phyloP scores from a whole-genome alignment of 2,113 vertebrate genomes.

The Cyrtonyx montezumae region DNA sequence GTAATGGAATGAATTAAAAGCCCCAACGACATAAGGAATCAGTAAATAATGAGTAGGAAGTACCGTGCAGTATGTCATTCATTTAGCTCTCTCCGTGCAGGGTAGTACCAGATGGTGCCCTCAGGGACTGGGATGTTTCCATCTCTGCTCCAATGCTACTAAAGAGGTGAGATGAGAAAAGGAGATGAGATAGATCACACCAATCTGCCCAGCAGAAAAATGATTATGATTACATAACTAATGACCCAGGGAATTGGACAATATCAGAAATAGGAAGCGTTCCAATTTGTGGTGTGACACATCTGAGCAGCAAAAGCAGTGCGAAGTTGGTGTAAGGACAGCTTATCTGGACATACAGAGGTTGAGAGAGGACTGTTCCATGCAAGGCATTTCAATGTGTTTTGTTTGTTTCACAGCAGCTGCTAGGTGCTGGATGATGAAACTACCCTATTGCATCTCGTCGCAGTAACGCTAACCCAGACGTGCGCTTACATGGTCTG shows the following conservation, averaged over 20 bases:
- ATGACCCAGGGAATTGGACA: slow-evolving; percentile 77
- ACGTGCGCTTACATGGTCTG: background rate
- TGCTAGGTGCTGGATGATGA: background rate
- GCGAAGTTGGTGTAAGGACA: background rate
- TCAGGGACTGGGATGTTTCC: slow-evolving; percentile 69
- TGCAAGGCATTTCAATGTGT: background rate
- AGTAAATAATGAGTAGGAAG: slow-evolving; percentile 62
- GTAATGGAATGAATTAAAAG: slow-evolving; percentile 13
- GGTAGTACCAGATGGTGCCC: slow-evolving; percentile 77
- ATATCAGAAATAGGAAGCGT: slow-evolving; percentile 66
- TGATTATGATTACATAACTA: slow-evolving; percentile 77
- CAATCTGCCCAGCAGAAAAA: slow-evolving; percentile 75
- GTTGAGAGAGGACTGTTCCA: background rate
- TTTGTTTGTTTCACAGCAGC: background rate
- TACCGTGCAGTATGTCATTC: slow-evolving; percentile 59
- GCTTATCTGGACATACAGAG: background rate
- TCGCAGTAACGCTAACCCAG: background rate
- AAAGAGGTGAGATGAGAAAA: slow-evolving; percentile 67
- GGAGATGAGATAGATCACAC: slow-evolving; percentile 58
- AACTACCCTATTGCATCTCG: background rate
- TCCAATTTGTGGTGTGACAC: slow-evolving; percentile 47
- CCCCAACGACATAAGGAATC: background rate
- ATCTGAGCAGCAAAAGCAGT: slow-evolving; percentile 35
- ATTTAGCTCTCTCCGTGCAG: slow-evolving; percentile 56
- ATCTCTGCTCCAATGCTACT: slow-evolving; percentile 48